These are phyloP conservation scores for Halocaridina rubra DNA, from an alignment of 2,888 invertebrate species.

Conservation along the genomic window DNA sequence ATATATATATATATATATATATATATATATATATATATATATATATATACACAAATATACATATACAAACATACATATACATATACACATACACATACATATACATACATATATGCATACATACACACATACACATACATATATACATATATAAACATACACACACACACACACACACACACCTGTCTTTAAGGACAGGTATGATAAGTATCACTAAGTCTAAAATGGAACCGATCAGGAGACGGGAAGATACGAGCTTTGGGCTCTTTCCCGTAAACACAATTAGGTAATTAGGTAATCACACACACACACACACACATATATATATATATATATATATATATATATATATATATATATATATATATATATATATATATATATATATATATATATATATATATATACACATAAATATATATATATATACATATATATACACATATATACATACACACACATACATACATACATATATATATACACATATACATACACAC, in stretches of 20 bases:
- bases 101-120: too few relatives aligned
- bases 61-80: background rate
- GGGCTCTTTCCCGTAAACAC: too few relatives aligned
- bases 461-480: background rate
- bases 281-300: too few relatives aligned
- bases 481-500: background rate
- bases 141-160: too few relatives aligned
- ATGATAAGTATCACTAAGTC: too few relatives aligned
- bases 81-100: too few relatives aligned
- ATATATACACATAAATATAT: background rate
- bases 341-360: slow-evolving; percentile 1
- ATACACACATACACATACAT: background rate
- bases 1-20: background rate
- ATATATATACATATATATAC: background rate
- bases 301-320: background rate
- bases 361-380: slow-evolving; percentile 31
- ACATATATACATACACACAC: background rate
- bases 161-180: background rate
- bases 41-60: background rate
- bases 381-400: slow-evolving; percentile 25
- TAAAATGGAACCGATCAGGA: too few relatives aligned
- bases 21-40: background rate
- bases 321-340: background rate
- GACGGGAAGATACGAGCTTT: too few relatives aligned
- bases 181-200: background rate